Evolutionary conservation across 1,140 invertebrate genomes (phyloP).

Genomic region (Dermatophagoides farinae): DNA sequence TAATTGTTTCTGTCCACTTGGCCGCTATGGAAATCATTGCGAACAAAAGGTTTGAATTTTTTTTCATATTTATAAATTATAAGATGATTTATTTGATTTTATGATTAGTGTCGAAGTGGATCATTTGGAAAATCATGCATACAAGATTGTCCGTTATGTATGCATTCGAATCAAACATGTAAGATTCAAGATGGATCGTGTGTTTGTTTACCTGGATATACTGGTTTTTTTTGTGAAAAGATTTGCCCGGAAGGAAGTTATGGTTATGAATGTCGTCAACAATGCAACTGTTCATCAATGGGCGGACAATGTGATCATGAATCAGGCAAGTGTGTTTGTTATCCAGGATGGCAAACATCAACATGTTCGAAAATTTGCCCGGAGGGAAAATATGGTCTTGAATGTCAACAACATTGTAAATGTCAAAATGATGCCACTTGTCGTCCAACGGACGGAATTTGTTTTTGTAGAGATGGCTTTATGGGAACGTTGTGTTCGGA

Average conservation of each 20-base stretch:
- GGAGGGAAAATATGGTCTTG: conserved; percentile 22
- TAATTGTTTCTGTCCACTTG: background rate
- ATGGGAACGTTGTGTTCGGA: conserved; percentile 27
- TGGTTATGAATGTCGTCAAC: conserved; percentile 44
- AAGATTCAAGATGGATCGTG: conserved; percentile 70
- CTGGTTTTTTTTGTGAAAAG: conserved; percentile 51
- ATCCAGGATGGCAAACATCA: conserved; percentile 12
- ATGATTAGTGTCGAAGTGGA: conserved; percentile 40
- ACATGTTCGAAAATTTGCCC: conserved; percentile 15
- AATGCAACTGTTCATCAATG: conserved; percentile 42
- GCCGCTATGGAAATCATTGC: conserved; percentile 16
- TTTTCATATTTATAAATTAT: too few species aligned
- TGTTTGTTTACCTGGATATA: conserved; percentile 58
- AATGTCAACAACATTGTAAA: conserved; percentile 28
- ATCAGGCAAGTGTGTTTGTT: conserved; percentile 26
- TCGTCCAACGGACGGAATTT: conserved; percentile 37
- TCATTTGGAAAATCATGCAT: conserved; percentile 59
- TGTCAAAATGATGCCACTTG: conserved; percentile 29
- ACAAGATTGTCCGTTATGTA: conserved; percentile 46
- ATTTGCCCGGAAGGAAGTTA: conserved; percentile 32
- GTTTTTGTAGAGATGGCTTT: conserved; percentile 50
- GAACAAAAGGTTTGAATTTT: conserved; percentile 14
- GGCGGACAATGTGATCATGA: conserved; percentile 51
- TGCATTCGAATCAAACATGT: conserved; percentile 49
- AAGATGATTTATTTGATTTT: conserved; percentile 8